These are phyloP conservation scores for Willowsia nigromaculata DNA, from an alignment of 2,888 invertebrate species.

Conservation along the genomic window DNA sequence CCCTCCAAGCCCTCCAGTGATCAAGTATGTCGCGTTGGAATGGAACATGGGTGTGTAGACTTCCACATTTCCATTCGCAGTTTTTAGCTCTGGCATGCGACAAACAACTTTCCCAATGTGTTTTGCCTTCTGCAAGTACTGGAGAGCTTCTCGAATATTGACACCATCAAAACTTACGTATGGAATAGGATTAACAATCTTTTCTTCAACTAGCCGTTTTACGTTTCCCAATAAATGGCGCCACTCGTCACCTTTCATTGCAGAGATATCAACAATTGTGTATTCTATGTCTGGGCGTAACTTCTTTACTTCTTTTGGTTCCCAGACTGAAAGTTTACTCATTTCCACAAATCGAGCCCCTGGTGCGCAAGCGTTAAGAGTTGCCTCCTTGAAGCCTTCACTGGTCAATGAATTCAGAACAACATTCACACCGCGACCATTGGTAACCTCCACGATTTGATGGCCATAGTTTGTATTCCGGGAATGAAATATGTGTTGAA, in stretches of 20 bases:
- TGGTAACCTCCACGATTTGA: neutral
- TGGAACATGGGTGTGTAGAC: neutral
- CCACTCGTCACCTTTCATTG: neutral
- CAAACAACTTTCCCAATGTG: slow-evolving; percentile 42
- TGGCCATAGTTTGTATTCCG: neutral
- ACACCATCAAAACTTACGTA: neutral
- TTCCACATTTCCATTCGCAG: neutral
- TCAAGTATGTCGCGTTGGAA: neutral
- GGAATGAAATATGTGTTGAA: slow-evolving; percentile 36
- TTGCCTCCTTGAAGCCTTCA: slow-evolving; percentile 40
- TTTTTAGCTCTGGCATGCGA: slow-evolving; percentile 15
- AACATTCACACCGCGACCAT: slow-evolving; percentile 26
- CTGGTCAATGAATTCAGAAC: slow-evolving; percentile 50
- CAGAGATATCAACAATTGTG: slow-evolving; percentile 12
- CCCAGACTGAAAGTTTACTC: slow-evolving; percentile 44
- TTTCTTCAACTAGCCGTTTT: too few relatives aligned
- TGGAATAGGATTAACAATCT: neutral
- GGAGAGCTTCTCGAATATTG: neutral
- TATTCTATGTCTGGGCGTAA: slow-evolving; percentile 43
- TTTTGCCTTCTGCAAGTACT: slow-evolving; percentile 36
- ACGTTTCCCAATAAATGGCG: neutral
- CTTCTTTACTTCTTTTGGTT: neutral
- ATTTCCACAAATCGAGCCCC: slow-evolving; percentile 52
- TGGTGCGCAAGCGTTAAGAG: neutral
- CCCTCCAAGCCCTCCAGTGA: neutral